These are phyloP conservation scores for Parnassius apollo DNA, from an alignment of 2,888 invertebrate genomes.

Conservation along the genomic window DNA sequence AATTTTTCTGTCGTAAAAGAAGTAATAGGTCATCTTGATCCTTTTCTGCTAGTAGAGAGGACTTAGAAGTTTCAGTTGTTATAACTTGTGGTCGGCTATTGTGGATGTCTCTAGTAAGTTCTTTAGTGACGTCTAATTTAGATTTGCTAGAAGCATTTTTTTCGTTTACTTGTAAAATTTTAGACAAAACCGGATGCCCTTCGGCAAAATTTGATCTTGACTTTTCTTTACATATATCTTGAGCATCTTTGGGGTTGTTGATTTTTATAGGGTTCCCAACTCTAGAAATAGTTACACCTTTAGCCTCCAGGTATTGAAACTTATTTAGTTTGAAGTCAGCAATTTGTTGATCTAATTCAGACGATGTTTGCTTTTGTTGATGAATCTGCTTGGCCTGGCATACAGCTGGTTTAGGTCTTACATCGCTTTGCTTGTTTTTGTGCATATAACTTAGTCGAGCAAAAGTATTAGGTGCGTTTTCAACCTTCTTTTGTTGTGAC, in stretches of 20 bases:
- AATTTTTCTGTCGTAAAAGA: constrained; percentile 55
- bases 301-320: constrained; percentile 33
- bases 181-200: constrained; percentile 5
- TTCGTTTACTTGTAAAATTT: constrained; percentile 6
- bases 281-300: constrained; percentile 33
- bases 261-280: constrained; percentile 24
- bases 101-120: neutral
- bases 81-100: neutral
- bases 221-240: constrained; percentile 5
- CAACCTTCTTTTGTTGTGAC: constrained; percentile 50
- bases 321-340: constrained; percentile 31
- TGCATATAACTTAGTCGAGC: constrained; percentile 69
- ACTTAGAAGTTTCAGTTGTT: constrained; percentile 5
- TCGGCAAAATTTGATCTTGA: neutral
- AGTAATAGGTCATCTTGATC: constrained; percentile 57
- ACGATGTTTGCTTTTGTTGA: constrained; percentile 1
- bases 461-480: constrained; percentile 64
- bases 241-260: constrained; percentile 13
- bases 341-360: constrained; percentile 20
- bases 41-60: constrained; percentile 44
- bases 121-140: neutral
- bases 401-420: constrained; percentile 40
- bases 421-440: constrained; percentile 59
- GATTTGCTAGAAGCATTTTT: neutral
- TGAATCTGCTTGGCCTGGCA: constrained; percentile 28